Base-by-base conservation (phyloP, 2,797 vertebrate genomes). In the Pangasius macronema region DNA sequence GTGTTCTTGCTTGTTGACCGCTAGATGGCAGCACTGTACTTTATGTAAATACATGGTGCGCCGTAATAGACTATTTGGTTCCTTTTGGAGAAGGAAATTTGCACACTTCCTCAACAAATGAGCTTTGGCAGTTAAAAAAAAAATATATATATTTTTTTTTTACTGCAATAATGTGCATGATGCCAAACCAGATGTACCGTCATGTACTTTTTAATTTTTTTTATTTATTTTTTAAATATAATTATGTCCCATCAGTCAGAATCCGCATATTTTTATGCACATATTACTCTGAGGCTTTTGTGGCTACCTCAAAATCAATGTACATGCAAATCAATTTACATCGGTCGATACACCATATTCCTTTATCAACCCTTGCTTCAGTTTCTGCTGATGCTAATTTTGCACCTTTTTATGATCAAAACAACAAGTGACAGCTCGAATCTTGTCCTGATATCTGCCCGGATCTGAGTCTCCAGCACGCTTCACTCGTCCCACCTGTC, bases 401-500 rank as follows among this genome's bases (percentile, higher is more conserved):
- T 85, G 79, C 27, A 83, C 83, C 87, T 65, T 63, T 53, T 65
- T 20, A 91, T 73, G 70, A 83, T 84, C 86, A 73, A 89, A 93
- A 92, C 87, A 88, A 84, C 92, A 92, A 90, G 89, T 92, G 67
- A 90, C 91, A 89, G 77, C 89, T 86, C 46, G 59, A 92, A 93
- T 92, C 92, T 87, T 85, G 86, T 88, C 89, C 90, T 89, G 87
- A 68, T 89, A 90, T 91, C 88, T 65, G 70, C 77, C 88, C 86
- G 87, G 91, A 83, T 93, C 89, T 91, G 65, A 88, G 92, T 89
- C 85, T 59, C 30, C 82, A 89, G 91, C 92, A 77, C 87, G 92
- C 89, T 86, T 94, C 93, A 92, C 91, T 94, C 91, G 93, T 94
- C 93, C 90, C 30, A 88, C 84, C 90, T 93, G 92, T 95, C 93